Conservation (phyloP, 2,113 vertebrate genomes). For the Pygoscelis adeliae region DNA sequence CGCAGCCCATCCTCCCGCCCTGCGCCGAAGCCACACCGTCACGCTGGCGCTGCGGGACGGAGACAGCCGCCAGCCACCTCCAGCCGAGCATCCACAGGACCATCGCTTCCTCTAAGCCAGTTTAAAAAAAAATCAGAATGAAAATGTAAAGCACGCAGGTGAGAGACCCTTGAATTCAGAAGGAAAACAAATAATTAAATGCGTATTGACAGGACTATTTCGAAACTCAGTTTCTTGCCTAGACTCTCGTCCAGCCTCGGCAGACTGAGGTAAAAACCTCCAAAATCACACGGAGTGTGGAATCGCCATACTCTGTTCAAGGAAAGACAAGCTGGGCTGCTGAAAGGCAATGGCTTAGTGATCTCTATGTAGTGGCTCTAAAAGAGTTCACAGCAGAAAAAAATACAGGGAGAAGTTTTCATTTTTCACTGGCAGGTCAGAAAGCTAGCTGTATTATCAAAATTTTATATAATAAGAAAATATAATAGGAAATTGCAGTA, state of each 20-base stretch:
- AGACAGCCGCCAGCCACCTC: not conserved
- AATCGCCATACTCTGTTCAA: not conserved
- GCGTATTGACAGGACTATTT: not conserved
- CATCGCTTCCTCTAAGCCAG: accelerated
- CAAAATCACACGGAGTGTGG: not conserved
- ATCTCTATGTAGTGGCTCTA: not conserved
- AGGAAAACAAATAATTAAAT: not conserved
- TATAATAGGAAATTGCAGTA: not conserved
- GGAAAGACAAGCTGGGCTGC: not conserved
- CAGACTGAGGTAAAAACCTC: not conserved
- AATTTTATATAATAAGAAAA: not conserved
- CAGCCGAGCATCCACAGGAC: not conserved
- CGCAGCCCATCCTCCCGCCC: not conserved
- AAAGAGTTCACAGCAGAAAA: not conserved
- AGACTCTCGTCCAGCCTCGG: not conserved
- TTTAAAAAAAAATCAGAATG: not conserved
- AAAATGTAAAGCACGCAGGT: not conserved
- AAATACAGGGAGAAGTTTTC: not conserved
- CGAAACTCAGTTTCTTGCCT: not conserved
- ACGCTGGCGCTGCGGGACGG: not conserved
- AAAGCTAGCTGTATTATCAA: not conserved
- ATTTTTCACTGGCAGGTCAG: not conserved
- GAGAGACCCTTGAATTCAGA: not conserved
- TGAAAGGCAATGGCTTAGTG: not conserved
- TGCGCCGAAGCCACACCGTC: accelerated